Base-by-base conservation (phyloP, 2,888 invertebrate genomes). In the Sinopyrophorus schimmeli region DNA sequence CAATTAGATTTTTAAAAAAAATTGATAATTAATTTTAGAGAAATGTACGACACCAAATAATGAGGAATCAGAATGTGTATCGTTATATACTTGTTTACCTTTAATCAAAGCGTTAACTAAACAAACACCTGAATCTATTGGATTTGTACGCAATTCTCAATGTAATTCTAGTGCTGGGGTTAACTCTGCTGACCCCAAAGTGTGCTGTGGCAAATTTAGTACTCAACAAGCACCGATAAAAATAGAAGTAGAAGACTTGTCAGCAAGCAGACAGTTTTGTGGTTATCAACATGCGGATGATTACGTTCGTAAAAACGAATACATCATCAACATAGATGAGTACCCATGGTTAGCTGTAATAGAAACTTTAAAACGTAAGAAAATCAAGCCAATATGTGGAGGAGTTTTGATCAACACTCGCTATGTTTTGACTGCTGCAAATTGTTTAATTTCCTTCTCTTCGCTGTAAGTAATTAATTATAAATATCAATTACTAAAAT, bases 231-330 rank as follows among this genome's bases (percentile, higher is more conserved):
- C n/a, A n/a, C n/a, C n/a, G n/a, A n/a, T n/a, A n/a, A n/a, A n/a
- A n/a, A n/a, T n/a, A n/a, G n/a, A n/a, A n/a, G n/a, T n/a, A n/a
- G n/a, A n/a, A n/a, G n/a, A n/a, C n/a, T n/a, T n/a, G n/a, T n/a
- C n/a, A n/a, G n/a, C n/a, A n/a, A n/a, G n/a, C n/a, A 2, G 20
- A 18, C 10, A n/a, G 1, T 5, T 9, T n/a, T 35, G 35, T 12
- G 35, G 35, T 2, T 23, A 23, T 21, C 35, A 35, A 24, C 35
- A 35, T 23, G 12, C 35, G n/a, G 35, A 35, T 6, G 35, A 35
- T 7, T 35, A 35, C 12, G 10, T 20, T 12, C 21, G 11, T 23
- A 10, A n/a, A 12, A 34, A 20, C 21, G 23, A 23, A 1, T 15
- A 7, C 5, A 7, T 12, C 5, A n/a, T n/a, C n/a, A n/a, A n/a